Evolutionary conservation across 2,797 vertebrate genomes (phyloP).

Genomic region (Nyctalus aviator): DNA sequence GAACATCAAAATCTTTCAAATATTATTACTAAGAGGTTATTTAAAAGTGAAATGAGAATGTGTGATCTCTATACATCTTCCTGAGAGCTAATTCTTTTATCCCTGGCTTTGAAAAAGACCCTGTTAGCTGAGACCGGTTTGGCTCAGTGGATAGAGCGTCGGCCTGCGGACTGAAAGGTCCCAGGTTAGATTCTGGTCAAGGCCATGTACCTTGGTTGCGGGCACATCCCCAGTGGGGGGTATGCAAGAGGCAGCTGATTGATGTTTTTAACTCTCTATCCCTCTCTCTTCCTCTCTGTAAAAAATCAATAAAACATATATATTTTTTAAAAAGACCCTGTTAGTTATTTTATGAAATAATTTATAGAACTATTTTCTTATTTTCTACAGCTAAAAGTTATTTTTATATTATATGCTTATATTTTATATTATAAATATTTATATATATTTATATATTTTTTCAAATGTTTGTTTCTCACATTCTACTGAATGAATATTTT

Average conservation of each 20-base stretch:
- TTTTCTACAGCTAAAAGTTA: background rate
- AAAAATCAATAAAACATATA: too few species aligned
- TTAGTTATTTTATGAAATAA: background rate
- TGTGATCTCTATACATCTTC: background rate
- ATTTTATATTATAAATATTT: background rate
- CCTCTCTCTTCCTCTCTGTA: too few species aligned
- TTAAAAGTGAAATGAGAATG: background rate
- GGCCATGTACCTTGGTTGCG: too few species aligned
- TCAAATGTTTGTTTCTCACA: background rate
- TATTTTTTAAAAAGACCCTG: background rate
- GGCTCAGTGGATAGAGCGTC: too few species aligned
- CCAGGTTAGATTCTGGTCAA: too few species aligned
- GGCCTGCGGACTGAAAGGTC: too few species aligned
- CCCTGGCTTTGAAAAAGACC: background rate
- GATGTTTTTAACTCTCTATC: too few species aligned
- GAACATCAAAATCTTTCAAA: conserved; percentile 45
- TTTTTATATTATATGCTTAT: background rate
- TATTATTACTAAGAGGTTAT: background rate
- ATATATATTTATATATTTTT: background rate
- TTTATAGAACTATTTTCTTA: background rate
- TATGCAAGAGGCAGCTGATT: too few species aligned
- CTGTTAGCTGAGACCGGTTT: background rate
- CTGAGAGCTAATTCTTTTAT: background rate
- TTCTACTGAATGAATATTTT: background rate
- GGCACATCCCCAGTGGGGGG: too few species aligned